Base-by-base conservation (phyloP, 1,140 invertebrate genomes). In the Leptinotarsa defecta region DNA sequence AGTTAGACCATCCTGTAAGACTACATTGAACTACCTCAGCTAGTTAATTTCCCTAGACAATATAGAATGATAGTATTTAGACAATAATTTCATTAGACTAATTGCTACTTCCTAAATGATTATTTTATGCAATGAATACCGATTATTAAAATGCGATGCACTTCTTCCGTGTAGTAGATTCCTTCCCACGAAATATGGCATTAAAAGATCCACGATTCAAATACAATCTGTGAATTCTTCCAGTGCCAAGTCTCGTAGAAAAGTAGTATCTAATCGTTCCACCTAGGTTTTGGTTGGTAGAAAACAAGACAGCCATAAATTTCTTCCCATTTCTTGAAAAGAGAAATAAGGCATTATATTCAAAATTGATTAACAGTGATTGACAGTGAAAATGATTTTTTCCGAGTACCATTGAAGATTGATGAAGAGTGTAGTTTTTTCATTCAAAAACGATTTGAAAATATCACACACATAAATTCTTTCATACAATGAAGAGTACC, bases 181-280 rank as follows among this genome's bases (percentile, higher is more conserved):
- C 22, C 76, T 77, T 76, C 73, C 74, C 82, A 83, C 82, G 77
- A 81, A 86, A 83, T 87, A 86, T 87, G 86, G 86, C 86, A 87
- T 86, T 85, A 85, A 85, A 86, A 86, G 86, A 86, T 83, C 82
- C 86, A 87, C 86, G 86, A 87, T 86, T 83, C 80, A 77, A 83
- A 83, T 82, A 80, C 81, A 82, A 86, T 87, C 86, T 87, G 86
- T 87, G 86, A 87, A 87, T 87, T 87, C 86, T 87, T 87, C 86
- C 86, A 87, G 86, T 87, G 86, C 86, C 86, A 87, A 87, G 86
- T 81, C 82, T 74, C 82, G 83, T 83, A 85, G 76, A 76, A 72
- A 79, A 43, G 34, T 43, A 43, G 22, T 74, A 15, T 68, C 24
- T 72, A 61, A 22, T 52, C 73, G n/a, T 24, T 22, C 70, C 48